These are phyloP conservation scores for Meloe dianella DNA, from an alignment of 2,888 invertebrate genomes.

Conservation along the genomic window DNA sequence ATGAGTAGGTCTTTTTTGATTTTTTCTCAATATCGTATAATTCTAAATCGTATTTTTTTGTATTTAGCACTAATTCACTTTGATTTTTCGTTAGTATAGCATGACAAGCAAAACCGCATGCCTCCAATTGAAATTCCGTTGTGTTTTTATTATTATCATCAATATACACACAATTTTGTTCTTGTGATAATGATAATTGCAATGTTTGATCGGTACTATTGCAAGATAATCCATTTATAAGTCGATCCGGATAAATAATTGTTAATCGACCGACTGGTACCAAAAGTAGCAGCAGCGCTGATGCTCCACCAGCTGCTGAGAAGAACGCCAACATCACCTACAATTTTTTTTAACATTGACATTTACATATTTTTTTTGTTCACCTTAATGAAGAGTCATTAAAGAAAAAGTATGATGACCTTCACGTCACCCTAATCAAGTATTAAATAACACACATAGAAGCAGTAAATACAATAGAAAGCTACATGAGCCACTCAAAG, in stretches of 20 bases:
- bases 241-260: conserved; percentile 67
- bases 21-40: conserved; percentile 56
- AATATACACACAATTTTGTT: conserved; percentile 46
- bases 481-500: neutral
- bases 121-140: conserved; percentile 61
- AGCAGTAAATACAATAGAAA: neutral
- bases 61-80: conserved; percentile 59
- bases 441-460: neutral
- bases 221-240: conserved; percentile 68
- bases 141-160: conserved; percentile 38
- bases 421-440: neutral
- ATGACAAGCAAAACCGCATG: conserved; percentile 69
- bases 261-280: conserved; percentile 76
- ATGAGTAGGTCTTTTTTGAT: conserved; percentile 58
- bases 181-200: conserved; percentile 58
- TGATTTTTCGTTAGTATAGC: conserved; percentile 60
- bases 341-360: conserved; percentile 33
- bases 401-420: neutral
- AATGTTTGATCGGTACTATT: conserved; percentile 40
- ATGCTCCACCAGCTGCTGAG: conserved; percentile 70
- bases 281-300: conserved; percentile 70
- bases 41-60: conserved; percentile 65
- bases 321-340: conserved; percentile 73
- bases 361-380: neutral
- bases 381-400: neutral